Base-by-base conservation (phyloP, 2,888 invertebrate genomes). In the Macaria notata region DNA sequence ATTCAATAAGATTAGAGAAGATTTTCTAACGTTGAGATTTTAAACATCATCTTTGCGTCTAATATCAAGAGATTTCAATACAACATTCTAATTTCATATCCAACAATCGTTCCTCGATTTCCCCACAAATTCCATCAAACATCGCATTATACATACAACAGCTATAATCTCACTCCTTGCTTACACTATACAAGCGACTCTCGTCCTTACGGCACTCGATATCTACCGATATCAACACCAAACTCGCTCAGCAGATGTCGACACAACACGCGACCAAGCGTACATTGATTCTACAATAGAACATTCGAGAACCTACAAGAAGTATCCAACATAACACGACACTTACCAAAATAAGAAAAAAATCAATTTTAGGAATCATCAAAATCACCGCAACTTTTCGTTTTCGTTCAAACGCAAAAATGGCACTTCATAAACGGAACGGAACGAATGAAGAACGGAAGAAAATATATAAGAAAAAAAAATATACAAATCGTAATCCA, bases 281-380 rank as follows among this genome's bases (percentile, higher is more conserved):
- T 84, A 90, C 90, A 90, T 84, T 83, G 88, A 90, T 83, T 81
- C 88, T 88, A 89, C 89, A 77, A 83, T 80, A 85, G 86, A 88
- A 88, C 87, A 87, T 86, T 85, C 76, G 83, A 85, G 78, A 84
- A 82, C 76, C 86, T 88, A 90, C 86, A 72, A 19, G 72, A 83
- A 81, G 49, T 75, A 78, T 74, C 76, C 72, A 66, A 73, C 78
- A 82, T 69, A 71, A 64, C 58, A 71, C 47, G 62, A 65, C 54
- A 49, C 54, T 60, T 66, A 69, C 70, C 72, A 65, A 56, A 61
- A 64, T 70, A 61, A 64, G 70, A 66, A 66, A 68, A 63, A 77
- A 69, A 75, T n/a, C 38, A 44, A 67, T 66, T 70, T 71, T 80
- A 81, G 81, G 80, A 85, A 83, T 81, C 78, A 75, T 75, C 71